A percentile compares a stretch with the other conserved stretches of the same genome.
Evolutionary conservation across 2,888 invertebrate species (phyloP).

Genomic region (Acholoe squamosa): DNA sequence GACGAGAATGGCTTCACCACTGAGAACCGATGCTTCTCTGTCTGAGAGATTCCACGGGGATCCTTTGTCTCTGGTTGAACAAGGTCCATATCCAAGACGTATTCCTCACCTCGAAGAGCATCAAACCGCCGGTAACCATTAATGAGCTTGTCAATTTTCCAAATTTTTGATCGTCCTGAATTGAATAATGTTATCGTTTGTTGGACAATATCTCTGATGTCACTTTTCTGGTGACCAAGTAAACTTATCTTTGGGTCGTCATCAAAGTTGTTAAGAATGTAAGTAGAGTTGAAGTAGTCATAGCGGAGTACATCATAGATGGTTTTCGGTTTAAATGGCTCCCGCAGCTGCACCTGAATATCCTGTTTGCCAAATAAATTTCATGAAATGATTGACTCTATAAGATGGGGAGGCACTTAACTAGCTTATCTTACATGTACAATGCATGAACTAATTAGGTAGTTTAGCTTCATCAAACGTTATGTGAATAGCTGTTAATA

Average conservation of each 20-base stretch:
- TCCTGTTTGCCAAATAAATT: slow-evolving; percentile 57
- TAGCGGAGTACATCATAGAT: slow-evolving; percentile 68
- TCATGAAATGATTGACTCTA: too few relatives aligned
- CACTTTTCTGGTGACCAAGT: slow-evolving; percentile 68
- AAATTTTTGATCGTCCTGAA: slow-evolving; percentile 55
- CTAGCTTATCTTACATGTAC: too few relatives aligned
- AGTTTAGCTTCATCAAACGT: too few relatives aligned
- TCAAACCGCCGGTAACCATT: slow-evolving; percentile 67
- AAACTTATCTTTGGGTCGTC: slow-evolving; percentile 66
- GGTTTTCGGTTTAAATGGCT: slow-evolving; percentile 65
- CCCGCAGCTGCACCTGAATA: slow-evolving; percentile 64
- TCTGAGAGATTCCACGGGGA: neutral
- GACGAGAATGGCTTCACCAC: slow-evolving; percentile 69
- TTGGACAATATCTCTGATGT: slow-evolving; percentile 67
- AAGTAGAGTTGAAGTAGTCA: slow-evolving; percentile 67
- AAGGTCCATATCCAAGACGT: slow-evolving; percentile 65
- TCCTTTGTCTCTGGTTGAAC: neutral
- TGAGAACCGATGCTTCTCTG: slow-evolving; percentile 58
- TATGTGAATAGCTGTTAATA: too few relatives aligned
- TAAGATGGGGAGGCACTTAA: too few relatives aligned
- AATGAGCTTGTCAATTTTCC: slow-evolving; percentile 53
- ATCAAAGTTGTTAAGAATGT: slow-evolving; percentile 66
- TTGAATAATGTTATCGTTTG: slow-evolving; percentile 66
- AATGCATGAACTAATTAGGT: too few relatives aligned
- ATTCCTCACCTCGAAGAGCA: slow-evolving; percentile 69